These are phyloP conservation scores for Acrossocheilus wenchowensis DNA, from an alignment of 2,797 vertebrate species.

Conservation along the genomic window DNA sequence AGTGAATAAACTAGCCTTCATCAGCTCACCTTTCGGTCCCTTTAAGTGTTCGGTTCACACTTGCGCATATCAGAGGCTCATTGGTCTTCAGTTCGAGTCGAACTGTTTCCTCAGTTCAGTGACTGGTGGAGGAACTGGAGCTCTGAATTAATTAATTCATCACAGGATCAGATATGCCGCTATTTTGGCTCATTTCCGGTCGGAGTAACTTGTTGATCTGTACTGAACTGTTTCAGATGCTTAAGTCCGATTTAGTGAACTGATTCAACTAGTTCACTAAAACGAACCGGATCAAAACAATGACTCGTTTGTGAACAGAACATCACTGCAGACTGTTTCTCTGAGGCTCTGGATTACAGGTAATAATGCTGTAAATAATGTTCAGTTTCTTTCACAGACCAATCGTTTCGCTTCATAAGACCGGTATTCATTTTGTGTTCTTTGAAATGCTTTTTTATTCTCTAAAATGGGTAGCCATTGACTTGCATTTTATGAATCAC, in stretches of 20 bases:
- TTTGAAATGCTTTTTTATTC: neutral
- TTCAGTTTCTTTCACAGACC: neutral
- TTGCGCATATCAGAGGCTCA: neutral
- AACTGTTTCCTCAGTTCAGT: no score
- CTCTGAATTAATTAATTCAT: neutral
- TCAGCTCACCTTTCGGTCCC: no score
- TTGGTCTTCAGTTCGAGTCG: neutral
- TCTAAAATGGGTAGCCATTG: neutral
- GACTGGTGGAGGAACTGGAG: no score
- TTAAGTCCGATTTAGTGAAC: neutral
- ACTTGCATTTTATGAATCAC: neutral
- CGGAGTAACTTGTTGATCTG: neutral
- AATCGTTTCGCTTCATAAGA: neutral
- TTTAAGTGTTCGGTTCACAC: neutral
- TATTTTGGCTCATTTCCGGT: neutral
- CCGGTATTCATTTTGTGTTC: neutral
- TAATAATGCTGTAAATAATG: neutral
- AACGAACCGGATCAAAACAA: neutral
- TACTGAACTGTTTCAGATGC: no score
- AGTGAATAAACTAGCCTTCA: neutral
- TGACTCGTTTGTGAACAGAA: neutral
- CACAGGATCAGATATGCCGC: neutral
- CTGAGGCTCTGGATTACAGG: neutral
- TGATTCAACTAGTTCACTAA: neutral
- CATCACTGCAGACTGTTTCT: neutral